Conservation (phyloP, 2,113 vertebrate species). For the Brachirus orientalis region DNA sequence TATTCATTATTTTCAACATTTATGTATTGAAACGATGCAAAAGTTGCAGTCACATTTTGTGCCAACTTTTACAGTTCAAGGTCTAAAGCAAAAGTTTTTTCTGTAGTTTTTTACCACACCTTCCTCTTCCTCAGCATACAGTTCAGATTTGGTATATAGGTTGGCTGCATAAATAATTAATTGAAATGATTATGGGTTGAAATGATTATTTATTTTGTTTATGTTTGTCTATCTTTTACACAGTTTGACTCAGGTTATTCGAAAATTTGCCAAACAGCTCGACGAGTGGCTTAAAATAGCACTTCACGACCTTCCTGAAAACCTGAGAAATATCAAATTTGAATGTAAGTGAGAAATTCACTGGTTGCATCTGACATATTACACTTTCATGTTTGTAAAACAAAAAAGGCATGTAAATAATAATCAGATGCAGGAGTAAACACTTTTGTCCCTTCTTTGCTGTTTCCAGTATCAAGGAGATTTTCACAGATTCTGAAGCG, state of each 20-base stretch:
- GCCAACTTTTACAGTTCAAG: no score
- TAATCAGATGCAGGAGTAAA: neutral
- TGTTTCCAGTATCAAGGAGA: constrained; percentile 92
- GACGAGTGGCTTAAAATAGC: constrained; percentile 99
- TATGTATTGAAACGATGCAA: no score
- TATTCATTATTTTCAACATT: no score
- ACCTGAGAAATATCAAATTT: constrained; percentile 98
- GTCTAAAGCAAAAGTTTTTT: neutral
- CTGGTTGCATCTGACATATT: neutral
- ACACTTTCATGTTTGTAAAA: neutral
- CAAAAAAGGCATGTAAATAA: neutral
- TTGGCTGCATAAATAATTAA: neutral
- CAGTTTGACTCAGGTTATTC: constrained; percentile 98
- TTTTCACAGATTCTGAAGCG: constrained; percentile 98
- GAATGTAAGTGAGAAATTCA: constrained; percentile 85
- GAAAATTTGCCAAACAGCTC: constrained; percentile 98
- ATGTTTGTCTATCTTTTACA: constrained; percentile 35
- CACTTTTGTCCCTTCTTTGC: constrained; percentile 36
- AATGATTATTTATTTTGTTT: neutral
- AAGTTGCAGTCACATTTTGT: no score
- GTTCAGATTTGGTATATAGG: neutral
- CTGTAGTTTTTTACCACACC: no score
- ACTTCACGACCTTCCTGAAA: constrained; percentile 96
- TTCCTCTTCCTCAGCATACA: neutral
- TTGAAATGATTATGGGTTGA: neutral